Evolutionary conservation across 2,888 invertebrate species (phyloP).

Genomic region (Catocala nupta): DNA sequence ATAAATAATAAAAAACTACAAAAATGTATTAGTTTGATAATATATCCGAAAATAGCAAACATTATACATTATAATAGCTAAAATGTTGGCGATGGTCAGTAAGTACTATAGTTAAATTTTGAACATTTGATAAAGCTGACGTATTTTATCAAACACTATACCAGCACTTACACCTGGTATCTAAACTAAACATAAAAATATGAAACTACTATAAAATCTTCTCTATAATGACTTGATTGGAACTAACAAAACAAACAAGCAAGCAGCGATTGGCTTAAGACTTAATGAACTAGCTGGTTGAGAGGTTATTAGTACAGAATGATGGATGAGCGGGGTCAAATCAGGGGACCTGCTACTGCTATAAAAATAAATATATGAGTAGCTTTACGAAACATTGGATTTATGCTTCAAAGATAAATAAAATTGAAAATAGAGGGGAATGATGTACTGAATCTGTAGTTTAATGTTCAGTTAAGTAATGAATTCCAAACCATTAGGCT

Average conservation of each 20-base stretch:
- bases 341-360: conserved; percentile 30
- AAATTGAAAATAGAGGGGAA: neutral
- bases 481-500: neutral
- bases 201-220: neutral
- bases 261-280: conserved; percentile 5
- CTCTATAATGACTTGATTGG: neutral
- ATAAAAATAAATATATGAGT: conserved; percentile 18
- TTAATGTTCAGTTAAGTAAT: neutral
- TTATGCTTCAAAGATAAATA: conserved; percentile 3
- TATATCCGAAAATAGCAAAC: too few species aligned
- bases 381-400: conserved; percentile 3
- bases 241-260: conserved; percentile 3
- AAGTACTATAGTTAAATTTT: too few species aligned
- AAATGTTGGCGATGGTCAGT: too few species aligned
- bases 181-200: neutral
- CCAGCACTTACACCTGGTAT: too few species aligned
- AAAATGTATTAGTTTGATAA: too few species aligned
- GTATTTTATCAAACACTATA: too few species aligned
- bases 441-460: neutral
- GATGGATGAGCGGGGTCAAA: conserved; percentile 51
- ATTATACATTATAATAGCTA: too few species aligned
- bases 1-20: too few species aligned
- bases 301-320: conserved; percentile 30
- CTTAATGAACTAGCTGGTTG: conserved; percentile 8
- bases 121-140: too few species aligned